Evolutionary conservation across 2,888 invertebrate genomes (phyloP), one percentile per base, ranked within the genome.

Genomic region (Macrosoma leucophasiata): DNA sequence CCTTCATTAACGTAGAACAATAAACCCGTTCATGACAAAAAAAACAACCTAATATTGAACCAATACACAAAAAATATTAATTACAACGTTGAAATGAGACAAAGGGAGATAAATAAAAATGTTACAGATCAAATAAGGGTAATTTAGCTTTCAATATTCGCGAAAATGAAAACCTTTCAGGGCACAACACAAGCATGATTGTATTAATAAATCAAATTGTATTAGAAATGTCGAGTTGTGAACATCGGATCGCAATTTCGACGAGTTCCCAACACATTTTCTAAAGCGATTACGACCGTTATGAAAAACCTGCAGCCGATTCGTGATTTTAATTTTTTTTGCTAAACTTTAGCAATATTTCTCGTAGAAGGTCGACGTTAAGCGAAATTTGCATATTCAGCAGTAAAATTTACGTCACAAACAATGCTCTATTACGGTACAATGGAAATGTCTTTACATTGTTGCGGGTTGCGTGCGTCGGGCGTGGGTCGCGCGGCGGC

Each of bases 361-460:
- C 72, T 72, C 65, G 55, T 52, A 57, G 63, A 65, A 65, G 70
- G 75, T 71, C 67, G 69, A 54, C 62, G 58, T 64, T 60, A 67
- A 72, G 68, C 70, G 67, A 67, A 71, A 78, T 79, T 78, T 79
- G 72, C 78, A 81, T 79, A 78, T 76, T 78, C 75, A 77, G 62
- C 73, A 71, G 73, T 73, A 63, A 72, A 76, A 77, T 77, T 77
- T 74, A 73, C 76, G 74, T 76, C 74, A 76, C 75, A 81, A 79
- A 77, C 78, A 77, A 77, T 78, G 70, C 69, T 66, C 73, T 74
- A 76, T 77, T 76, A 77, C 65, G 68, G 68, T 67, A 77, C 75
- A 77, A 77, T 78, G 70, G 71, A 69, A 77, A 76, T 78, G 73
- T 78, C 76, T 76, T 78, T 76, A 76, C 73, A 73, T 74, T 77